These are phyloP conservation scores for Excalfactoria chinensis DNA, from an alignment of 2,113 vertebrate species.

Conservation along the genomic window DNA sequence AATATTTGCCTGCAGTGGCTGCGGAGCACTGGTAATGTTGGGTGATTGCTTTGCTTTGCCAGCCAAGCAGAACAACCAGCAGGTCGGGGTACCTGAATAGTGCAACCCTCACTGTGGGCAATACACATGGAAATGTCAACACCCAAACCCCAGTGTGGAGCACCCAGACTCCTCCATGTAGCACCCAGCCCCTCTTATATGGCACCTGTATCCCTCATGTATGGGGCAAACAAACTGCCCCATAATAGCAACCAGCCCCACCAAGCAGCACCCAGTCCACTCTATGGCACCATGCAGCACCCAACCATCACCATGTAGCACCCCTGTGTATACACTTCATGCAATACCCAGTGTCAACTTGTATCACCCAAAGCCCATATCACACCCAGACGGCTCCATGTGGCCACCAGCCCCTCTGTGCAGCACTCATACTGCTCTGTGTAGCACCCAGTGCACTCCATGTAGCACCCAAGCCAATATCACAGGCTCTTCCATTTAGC, in stretches of 20 bases:
- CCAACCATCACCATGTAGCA: background rate
- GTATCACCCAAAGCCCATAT: background rate
- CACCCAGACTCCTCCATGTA: background rate
- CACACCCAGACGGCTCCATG: too few species aligned
- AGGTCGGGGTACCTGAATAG: fast-evolving
- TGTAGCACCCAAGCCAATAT: too few species aligned
- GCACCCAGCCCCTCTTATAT: too few species aligned
- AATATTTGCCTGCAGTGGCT: constrained; percentile 46
- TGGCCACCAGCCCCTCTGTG: too few species aligned
- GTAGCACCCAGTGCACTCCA: too few species aligned
- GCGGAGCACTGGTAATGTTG: background rate
- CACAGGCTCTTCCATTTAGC: too few species aligned
- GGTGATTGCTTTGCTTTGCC: background rate
- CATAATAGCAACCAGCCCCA: background rate
- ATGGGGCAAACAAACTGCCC: background rate
- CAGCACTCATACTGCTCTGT: too few species aligned
- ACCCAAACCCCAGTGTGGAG: background rate
- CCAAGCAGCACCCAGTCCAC: background rate
- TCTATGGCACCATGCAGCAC: background rate
- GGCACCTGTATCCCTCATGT: too few species aligned
- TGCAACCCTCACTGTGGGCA: fast-evolving
- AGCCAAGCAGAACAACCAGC: background rate
- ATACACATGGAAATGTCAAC: fast-evolving
- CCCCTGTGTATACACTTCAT: background rate
- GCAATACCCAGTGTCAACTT: background rate